phyloP scores from a whole-genome alignment of 2,113 vertebrate genomes.

The Plectropomus leopardus region DNA sequence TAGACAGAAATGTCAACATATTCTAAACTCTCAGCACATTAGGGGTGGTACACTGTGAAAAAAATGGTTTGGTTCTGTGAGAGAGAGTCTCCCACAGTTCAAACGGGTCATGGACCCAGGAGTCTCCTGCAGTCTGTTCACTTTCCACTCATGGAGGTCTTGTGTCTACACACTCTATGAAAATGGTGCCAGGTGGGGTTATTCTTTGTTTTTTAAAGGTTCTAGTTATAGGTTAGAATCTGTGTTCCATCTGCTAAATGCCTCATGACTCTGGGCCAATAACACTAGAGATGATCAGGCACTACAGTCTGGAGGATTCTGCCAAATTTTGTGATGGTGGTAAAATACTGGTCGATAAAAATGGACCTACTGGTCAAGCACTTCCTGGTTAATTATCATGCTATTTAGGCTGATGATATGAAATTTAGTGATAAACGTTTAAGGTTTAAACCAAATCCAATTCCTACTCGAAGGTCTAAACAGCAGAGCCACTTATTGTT shows the following conservation, averaged over 20 bases:
- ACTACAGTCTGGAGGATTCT: background rate
- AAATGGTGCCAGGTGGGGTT: background rate
- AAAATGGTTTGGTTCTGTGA: background rate
- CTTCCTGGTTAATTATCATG: background rate
- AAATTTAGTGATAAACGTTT: background rate
- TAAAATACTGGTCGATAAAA: background rate
- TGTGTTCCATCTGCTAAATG: slow-evolving; percentile 13
- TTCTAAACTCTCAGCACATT: background rate
- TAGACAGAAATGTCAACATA: background rate
- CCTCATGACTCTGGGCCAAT: background rate
- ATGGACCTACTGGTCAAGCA: background rate
- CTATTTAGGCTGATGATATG: background rate
- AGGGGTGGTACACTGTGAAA: background rate
- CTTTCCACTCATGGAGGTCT: background rate
- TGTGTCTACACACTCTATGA: background rate
- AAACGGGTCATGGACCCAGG: background rate
- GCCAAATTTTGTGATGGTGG: background rate
- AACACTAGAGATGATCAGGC: background rate
- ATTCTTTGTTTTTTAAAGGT: background rate
- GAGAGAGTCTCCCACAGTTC: background rate
- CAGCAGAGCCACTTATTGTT: background rate
- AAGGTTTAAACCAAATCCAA: background rate
- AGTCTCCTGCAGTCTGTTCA: background rate
- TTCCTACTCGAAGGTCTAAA: background rate
- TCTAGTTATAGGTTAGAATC: background rate